Evolutionary conservation across 2,888 invertebrate genomes (phyloP), one percentile per base, ranked within the genome.

Genomic region (Oxyteleia sp.): DNA sequence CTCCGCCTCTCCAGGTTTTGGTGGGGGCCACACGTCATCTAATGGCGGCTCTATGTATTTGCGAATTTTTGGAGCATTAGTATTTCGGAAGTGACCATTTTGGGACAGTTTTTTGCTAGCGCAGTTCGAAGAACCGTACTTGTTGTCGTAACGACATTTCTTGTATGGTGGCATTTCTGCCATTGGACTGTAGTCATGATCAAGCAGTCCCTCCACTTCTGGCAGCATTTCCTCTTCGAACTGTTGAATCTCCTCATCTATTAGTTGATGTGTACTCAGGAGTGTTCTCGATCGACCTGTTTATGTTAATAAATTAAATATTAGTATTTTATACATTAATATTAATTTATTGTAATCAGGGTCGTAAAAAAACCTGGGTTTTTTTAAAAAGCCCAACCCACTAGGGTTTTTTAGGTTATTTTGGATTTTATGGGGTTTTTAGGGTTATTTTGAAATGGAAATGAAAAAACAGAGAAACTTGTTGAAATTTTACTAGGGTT

Each of bases 11-110:
- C 87, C 88, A 0, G 91, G 92, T 80, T 92, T 92, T 59, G 94
- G 94, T 0, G 95, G 95, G 0, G 95, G 95, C 95, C 95, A 95
- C 87, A 94, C 94, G 84, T 95, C 95, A 86, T 95, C 95, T 66
- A 95, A 93, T 2, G 95, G 95, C 3, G 95, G 93, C 89, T 95
- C 95, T 45, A 94, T 93, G 92, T 95, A 95, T 0, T 94, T 88
- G 59, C 87, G 82, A 3, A 41, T 71, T 11, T 51, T 26, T 10
- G 87, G 89, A 10, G 75, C 66, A 2, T 85, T 84, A 1, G 69
- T 20, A 0, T 43, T 16, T 2, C 23, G 15, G 4, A 43, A 57
- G 4, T 89, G 88, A 10, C 84, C 69, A 20, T 84, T 86, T 26
- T 71, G 59, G 18, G 61, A 55, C 26, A 90, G 87, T 84, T 88